Evolutionary conservation across 2,113 vertebrate genomes (phyloP).

Genomic region (Elephantulus edwardii): DNA sequence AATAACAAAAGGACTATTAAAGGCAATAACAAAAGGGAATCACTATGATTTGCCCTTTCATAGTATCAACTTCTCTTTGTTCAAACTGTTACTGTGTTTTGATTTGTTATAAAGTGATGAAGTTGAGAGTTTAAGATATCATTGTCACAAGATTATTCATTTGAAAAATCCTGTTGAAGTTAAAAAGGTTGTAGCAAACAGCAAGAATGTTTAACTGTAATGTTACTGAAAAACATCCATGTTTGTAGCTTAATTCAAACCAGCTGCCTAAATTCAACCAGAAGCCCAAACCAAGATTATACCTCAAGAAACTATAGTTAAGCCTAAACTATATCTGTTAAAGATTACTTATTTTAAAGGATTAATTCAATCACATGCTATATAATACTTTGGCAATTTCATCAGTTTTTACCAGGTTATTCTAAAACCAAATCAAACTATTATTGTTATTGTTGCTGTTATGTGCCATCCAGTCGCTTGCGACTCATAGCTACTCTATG

Average conservation of each 20-base stretch:
- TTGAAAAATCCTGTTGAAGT: not conserved
- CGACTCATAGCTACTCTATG: no score
- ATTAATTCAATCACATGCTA: not conserved
- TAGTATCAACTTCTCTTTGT: not conserved
- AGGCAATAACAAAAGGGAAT: no score
- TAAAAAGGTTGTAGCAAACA: not conserved
- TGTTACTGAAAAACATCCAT: not conserved
- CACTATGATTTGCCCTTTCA: not conserved
- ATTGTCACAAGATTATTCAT: not conserved
- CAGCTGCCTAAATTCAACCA: not conserved
- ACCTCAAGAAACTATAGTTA: not conserved
- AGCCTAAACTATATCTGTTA: not conserved
- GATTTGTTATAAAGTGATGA: not conserved
- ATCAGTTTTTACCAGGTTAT: not conserved
- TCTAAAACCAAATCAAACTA: not conserved
- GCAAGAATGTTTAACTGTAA: not conserved
- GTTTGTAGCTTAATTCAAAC: not conserved
- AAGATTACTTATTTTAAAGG: not conserved
- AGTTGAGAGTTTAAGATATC: not conserved
- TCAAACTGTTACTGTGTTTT: not conserved
- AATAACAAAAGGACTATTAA: no score
- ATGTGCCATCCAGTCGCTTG: no score
- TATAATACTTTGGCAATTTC: not conserved
- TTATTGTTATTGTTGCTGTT: no score
- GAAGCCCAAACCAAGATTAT: no score